Conservation (phyloP, 2,113 vertebrate species). For the Diadophis punctatus region DNA sequence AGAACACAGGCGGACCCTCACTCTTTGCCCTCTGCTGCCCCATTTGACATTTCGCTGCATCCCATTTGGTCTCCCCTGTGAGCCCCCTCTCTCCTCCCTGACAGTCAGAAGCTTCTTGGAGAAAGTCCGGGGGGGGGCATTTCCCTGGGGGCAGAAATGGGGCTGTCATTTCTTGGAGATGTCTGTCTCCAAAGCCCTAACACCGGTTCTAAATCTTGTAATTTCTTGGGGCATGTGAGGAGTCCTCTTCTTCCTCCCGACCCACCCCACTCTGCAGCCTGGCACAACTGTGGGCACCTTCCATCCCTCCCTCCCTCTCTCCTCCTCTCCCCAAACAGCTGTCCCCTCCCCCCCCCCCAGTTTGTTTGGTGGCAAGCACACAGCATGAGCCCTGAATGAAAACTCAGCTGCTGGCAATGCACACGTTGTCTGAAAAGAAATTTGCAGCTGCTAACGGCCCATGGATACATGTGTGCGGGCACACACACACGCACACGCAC, state of each 20-base stretch:
- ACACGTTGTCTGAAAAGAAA: neutral
- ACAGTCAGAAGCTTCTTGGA: neutral
- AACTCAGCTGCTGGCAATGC: constrained; percentile 7
- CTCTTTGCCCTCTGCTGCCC: neutral
- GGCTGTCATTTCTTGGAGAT: neutral
- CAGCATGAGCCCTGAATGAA: neutral
- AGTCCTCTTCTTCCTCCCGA: too few relatives aligned
- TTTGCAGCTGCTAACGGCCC: neutral
- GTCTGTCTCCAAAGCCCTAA: too few relatives aligned
- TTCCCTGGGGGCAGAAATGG: neutral
- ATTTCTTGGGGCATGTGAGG: neutral
- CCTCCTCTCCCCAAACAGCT: neutral
- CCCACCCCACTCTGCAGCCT: fast-evolving
- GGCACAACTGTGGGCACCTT: neutral
- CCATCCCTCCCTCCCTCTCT: neutral
- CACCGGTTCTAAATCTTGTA: neutral
- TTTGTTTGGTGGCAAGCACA: neutral
- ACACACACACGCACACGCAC: fast-evolving
- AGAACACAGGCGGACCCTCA: neutral
- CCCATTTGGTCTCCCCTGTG: too few relatives aligned
- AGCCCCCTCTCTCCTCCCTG: neutral
- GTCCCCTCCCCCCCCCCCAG: neutral
- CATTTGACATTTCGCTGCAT: too few relatives aligned
- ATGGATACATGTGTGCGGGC: neutral
- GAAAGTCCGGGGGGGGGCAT: neutral